These are phyloP conservation scores for Leptatherina wallacei DNA, from an alignment of 2,797 vertebrate genomes.

Conservation along the genomic window DNA sequence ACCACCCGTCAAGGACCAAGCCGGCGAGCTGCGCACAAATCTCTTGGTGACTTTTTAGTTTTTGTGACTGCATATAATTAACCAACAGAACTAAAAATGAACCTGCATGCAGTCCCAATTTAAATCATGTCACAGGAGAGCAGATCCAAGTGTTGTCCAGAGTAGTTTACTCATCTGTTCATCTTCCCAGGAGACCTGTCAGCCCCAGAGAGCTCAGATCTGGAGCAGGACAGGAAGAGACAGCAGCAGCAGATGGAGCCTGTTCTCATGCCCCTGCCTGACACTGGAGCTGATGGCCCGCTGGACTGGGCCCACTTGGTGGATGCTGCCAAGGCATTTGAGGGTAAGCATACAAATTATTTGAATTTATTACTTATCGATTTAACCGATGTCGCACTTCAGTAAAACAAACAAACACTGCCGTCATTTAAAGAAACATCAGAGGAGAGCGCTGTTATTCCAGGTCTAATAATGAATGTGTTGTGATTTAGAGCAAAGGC, in stretches of 20 bases:
- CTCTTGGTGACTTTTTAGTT: conserved; percentile 84
- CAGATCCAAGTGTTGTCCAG: not conserved
- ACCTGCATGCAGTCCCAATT: not conserved
- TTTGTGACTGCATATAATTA: not conserved
- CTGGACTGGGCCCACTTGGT: conserved; percentile 98
- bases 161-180: not conserved
- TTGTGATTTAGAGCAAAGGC: conserved; percentile 88
- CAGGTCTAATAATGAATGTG: conserved; percentile 10
- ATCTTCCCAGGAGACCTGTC: conserved; percentile 89
- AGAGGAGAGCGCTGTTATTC: conserved; percentile 46
- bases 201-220: conserved; percentile 88
- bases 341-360: conserved; percentile 80
- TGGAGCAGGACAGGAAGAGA: conserved; percentile 87
- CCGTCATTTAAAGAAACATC: conserved; percentile 18
- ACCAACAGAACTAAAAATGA: not conserved
- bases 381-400: not conserved
- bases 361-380: conserved; percentile 16
- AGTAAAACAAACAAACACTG: not conserved
- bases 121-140: not conserved
- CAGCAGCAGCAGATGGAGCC: conserved; percentile 89
- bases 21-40: conserved; percentile 90
- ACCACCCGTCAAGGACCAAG: conserved; percentile 84
- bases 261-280: conserved; percentile 94
- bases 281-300: conserved; percentile 88
- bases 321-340: conserved; percentile 96